Evolutionary conservation across 2,797 vertebrate genomes (phyloP).

Genomic region (Cetoscarus ocellatus): DNA sequence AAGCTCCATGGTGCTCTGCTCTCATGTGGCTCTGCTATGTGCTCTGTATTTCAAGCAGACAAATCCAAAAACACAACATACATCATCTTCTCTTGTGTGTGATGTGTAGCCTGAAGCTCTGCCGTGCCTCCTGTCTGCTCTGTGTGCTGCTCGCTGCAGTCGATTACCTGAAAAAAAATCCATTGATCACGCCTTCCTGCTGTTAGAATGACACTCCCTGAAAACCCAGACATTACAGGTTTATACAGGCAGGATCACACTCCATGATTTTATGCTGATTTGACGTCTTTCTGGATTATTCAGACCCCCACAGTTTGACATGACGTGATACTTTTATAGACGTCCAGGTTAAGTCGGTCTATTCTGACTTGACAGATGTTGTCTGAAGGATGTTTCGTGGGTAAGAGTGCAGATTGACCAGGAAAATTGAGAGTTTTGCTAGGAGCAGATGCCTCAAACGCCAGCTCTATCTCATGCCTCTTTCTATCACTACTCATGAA

Average conservation of each 20-base stretch:
- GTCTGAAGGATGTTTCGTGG: slow-evolving; percentile 17
- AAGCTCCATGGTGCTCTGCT: neutral
- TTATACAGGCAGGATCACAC: neutral
- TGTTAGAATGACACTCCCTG: slow-evolving; percentile 13
- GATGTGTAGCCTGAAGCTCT: slow-evolving; percentile 6
- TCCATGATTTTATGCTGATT: neutral
- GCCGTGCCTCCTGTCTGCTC: neutral
- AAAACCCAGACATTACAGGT: slow-evolving; percentile 15
- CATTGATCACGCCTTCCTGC: slow-evolving; percentile 4
- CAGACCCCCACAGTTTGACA: neutral
- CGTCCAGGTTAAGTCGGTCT: neutral
- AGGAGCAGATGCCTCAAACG: slow-evolving; percentile 7
- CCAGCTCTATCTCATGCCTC: slow-evolving; percentile 21
- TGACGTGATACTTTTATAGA: neutral
- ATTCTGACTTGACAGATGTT: slow-evolving; percentile 18
- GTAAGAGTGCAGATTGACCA: slow-evolving; percentile 17
- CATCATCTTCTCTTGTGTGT: neutral
- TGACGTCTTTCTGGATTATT: neutral
- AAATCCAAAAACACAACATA: slow-evolving; percentile 1
- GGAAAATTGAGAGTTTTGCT: slow-evolving; percentile 29
- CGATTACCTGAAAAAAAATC: slow-evolving; percentile 7
- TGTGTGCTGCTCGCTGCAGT: neutral
- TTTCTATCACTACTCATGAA: slow-evolving; percentile 36
- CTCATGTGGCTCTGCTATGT: neutral
- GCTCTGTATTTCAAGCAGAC: slow-evolving; percentile 1